These are phyloP conservation scores for Paramacrobiotus metropolitanus DNA, from an alignment of 1,140 invertebrate genomes.

Conservation along the genomic window DNA sequence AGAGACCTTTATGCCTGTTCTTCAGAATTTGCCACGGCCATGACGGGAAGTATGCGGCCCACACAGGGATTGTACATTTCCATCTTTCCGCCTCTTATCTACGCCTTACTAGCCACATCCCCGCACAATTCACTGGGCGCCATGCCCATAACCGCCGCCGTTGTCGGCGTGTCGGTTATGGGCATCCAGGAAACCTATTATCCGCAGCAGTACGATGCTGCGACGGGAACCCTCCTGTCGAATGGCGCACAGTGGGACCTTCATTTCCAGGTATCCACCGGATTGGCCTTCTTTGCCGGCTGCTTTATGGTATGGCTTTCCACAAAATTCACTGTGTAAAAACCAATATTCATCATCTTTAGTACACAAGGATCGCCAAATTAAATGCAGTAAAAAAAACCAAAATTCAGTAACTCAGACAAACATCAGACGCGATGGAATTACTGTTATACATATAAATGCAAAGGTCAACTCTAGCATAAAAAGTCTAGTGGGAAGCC, in stretches of 20 bases:
- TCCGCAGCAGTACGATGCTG: background rate
- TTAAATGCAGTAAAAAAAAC: too few relatives aligned
- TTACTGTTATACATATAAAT: too few relatives aligned
- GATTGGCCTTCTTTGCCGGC: background rate
- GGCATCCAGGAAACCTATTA: background rate
- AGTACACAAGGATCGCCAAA: too few relatives aligned
- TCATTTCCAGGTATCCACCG: background rate
- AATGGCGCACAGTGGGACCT: background rate
- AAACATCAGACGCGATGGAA: too few relatives aligned
- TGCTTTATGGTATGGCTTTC: background rate
- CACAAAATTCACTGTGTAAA: background rate
- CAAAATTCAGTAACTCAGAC: too few relatives aligned
- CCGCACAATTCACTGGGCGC: slow-evolving; percentile 1
- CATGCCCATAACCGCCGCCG: background rate
- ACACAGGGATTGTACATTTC: background rate
- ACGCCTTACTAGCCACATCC: background rate
- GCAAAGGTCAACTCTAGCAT: too few relatives aligned
- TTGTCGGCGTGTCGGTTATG: background rate
- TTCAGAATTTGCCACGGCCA: background rate
- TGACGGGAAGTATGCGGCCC: background rate
- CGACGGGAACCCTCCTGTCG: background rate
- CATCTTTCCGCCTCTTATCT: background rate
- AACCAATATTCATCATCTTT: background rate
- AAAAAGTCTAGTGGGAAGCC: too few relatives aligned
- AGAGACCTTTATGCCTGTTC: too few relatives aligned